Percentiles rank a stretch among this genome's conserved stretches.
These are phyloP conservation scores for Virgularia gustaviana DNA, from an alignment of 92 coral and sea anemone genomes.

Conservation along the genomic window DNA sequence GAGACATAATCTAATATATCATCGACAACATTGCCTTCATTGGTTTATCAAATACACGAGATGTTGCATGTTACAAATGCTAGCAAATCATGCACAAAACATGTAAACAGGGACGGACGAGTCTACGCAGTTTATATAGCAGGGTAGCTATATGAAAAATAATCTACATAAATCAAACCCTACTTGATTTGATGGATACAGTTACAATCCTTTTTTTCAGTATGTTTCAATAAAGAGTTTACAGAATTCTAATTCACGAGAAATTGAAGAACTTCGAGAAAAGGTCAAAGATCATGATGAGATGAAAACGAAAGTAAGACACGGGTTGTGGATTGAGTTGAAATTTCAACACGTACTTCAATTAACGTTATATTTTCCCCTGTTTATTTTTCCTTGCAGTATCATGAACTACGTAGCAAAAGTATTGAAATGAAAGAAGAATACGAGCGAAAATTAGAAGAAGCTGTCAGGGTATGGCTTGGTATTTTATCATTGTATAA, in stretches of 20 bases:
- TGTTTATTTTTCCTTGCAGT: conserved; percentile 38
- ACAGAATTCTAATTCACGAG: conserved; percentile 55
- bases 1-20: too few relatives aligned
- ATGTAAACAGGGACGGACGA: too few relatives aligned
- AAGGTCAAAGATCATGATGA: conserved; percentile 62
- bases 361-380: not conserved
- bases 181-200: too few relatives aligned
- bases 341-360: not conserved
- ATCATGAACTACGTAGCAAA: conserved; percentile 70
- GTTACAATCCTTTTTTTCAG: too few relatives aligned
- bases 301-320: conserved; percentile 67
- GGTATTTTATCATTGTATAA: not conserved
- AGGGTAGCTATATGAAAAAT: too few relatives aligned
- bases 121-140: too few relatives aligned
- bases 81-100: too few relatives aligned
- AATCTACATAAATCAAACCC: too few relatives aligned
- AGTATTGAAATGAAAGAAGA: conserved; percentile 82
- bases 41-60: too few relatives aligned
- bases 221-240: conserved; percentile 49
- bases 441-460: conserved; percentile 62
- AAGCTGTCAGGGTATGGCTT: conserved; percentile 60
- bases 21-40: too few relatives aligned
- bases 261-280: conserved; percentile 54
- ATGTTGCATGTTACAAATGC: too few relatives aligned
- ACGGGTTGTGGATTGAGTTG: not conserved